phyloP scores from a whole-genome alignment of 2,797 vertebrate species.

The Acestrorhynchus altus region DNA sequence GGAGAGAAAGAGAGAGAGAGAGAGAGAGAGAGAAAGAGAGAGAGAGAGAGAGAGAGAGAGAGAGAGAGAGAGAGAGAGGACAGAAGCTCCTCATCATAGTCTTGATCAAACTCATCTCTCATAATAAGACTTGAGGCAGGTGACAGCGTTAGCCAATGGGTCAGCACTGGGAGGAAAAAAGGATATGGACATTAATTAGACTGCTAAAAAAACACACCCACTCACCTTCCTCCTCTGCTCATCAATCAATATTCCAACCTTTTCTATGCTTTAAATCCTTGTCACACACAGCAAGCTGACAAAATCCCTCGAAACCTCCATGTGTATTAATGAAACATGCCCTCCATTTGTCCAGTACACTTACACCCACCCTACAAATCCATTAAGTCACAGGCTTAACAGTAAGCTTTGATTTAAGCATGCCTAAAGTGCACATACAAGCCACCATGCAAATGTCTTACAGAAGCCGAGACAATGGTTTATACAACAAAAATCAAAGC shows the following conservation, averaged over 20 bases:
- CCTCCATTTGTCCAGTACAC: conserved; percentile 32
- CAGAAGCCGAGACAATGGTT: conserved; percentile 16
- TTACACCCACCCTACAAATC: conserved; percentile 26
- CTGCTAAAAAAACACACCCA: neutral
- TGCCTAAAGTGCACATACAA: neutral
- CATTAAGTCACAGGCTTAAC: neutral
- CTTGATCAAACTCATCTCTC: conserved; percentile 6
- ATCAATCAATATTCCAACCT: conserved; percentile 26
- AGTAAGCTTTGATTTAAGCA: neutral
- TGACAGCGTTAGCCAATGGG: neutral
- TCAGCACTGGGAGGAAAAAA: conserved; percentile 1
- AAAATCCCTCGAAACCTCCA: conserved; percentile 22
- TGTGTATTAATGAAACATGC: conserved; percentile 23
- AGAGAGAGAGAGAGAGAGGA: neutral
- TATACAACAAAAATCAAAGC: conserved; percentile 29
- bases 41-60: neutral
- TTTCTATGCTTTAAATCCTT: conserved; percentile 29
- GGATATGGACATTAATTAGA: conserved; percentile 3
- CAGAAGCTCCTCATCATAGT: neutral
- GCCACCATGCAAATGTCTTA: neutral
- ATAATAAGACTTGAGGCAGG: neutral
- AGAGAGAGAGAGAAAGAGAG: neutral
- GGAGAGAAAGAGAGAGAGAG: neutral
- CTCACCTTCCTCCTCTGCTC: neutral
- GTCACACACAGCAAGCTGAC: conserved; percentile 7